Percentiles rank a stretch among this genome's conserved stretches.
These are phyloP conservation scores for Siphlonurus alternatus DNA, from an alignment of 2,888 invertebrate species.

Conservation along the genomic window DNA sequence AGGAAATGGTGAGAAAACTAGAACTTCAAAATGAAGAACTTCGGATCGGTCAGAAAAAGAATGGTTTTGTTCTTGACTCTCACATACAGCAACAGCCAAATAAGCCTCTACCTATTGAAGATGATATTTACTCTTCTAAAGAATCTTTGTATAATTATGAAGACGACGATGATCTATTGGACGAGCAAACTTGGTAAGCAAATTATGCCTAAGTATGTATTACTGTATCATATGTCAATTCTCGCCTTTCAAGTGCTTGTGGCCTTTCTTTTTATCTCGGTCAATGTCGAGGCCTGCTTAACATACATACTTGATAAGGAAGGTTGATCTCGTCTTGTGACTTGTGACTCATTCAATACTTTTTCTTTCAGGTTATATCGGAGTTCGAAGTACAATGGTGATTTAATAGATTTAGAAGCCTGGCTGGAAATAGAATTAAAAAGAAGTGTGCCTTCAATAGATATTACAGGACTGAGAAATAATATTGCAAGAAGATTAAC, in stretches of 20 bases:
- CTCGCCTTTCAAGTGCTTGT: too few species aligned
- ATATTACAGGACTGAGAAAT: not conserved
- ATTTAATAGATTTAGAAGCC: not conserved
- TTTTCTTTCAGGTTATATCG: not conserved
- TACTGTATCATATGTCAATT: not conserved
- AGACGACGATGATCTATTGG: not conserved
- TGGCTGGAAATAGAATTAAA: not conserved
- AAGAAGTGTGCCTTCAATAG: not conserved
- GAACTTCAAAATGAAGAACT: not conserved
- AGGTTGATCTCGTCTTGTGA: not conserved
- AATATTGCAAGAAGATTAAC: not conserved
- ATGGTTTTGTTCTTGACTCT: not conserved
- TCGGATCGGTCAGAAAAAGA: not conserved
- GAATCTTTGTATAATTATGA: not conserved
- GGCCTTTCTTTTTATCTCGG: not conserved
- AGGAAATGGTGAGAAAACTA: constrained; percentile 2
- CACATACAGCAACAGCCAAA: not conserved
- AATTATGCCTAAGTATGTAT: not conserved
- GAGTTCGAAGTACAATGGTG: not conserved
- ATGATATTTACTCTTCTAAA: not conserved
- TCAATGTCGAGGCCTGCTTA: not conserved
- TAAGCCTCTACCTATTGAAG: not conserved
- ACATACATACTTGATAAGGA: not conserved
- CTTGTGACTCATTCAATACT: too few species aligned
- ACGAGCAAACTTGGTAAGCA: not conserved